Evolutionary conservation across 2,113 vertebrate genomes (phyloP), one percentile per base, ranked within the genome.

Genomic region (Arenaria interpres): DNA sequence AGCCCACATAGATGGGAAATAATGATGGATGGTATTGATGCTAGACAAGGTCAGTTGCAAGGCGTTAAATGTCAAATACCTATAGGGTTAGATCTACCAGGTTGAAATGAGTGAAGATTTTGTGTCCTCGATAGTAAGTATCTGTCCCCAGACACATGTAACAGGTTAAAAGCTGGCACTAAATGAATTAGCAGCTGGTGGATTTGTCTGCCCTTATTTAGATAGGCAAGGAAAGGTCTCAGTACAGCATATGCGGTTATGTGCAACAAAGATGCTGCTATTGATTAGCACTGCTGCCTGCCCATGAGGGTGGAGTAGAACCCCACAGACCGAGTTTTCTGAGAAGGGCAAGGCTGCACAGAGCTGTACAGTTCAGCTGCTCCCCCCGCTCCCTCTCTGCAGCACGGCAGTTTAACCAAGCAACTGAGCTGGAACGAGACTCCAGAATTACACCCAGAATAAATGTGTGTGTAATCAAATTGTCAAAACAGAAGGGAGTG

Each of bases 351-450:
- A 54, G 6, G 32, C 3, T 45, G 21, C 9, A 11, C 30, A 22
- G 32, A 74, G 39, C 62, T 67, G 33, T 15, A 33, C 1, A 1
- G 19, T 35, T 67, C 22, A 46, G 21, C 59, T 73, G 18, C 23
- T 74, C 24, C 15, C 17, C 17, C 7, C 0, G 0, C 8, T 27
- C 56, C 22, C 5, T 39, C 37, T 57, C 67, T 56, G 46, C 46
- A 83, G 63, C 43, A 60, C 2, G 3, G 35, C 28, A 53, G 19
- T 82, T 74, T 90, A 46, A 63, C 9, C 0, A 1, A 91, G 24
- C 45, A 63, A 20, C 14, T 10, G 14, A 96, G 41, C 72, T 41
- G 75, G 24, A 95, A 51, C 2, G 3, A 75, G 33, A 74, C 39
- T 73, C 32, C 45, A 74, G 48, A 85, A 87, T 66, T 88, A 72